These are phyloP conservation scores for Oopsacas minuta DNA, from an alignment of 37 sponge, comb jelly and placozoan genomes.

Conservation along the genomic window DNA sequence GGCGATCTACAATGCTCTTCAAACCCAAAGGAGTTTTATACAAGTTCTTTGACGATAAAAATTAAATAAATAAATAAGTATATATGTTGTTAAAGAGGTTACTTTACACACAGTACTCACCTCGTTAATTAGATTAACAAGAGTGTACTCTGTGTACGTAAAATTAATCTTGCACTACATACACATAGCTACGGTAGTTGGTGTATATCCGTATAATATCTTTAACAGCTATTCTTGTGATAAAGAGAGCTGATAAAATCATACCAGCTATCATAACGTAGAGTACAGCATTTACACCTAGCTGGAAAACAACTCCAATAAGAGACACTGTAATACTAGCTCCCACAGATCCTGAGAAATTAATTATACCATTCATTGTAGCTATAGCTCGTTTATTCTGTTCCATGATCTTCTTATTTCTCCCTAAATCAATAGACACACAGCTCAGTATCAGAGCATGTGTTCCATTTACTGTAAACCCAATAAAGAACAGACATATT, in stretches of 20 bases:
- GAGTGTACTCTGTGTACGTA: too few species aligned
- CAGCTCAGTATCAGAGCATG: neutral
- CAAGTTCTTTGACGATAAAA: too few species aligned
- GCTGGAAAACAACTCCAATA: neutral
- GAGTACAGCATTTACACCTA: neutral
- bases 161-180: neutral
- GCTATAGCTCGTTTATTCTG: neutral
- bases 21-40: too few species aligned
- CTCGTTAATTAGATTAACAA: too few species aligned
- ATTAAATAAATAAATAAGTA: too few species aligned
- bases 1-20: too few species aligned
- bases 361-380: constrained; percentile 1
- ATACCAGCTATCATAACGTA: neutral
- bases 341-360: neutral
- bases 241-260: neutral
- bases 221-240: neutral
- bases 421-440: neutral
- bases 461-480: neutral
- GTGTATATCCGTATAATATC: neutral
- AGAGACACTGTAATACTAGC: neutral
- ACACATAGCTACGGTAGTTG: neutral
- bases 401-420: neutral
- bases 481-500: neutral
- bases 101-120: too few species aligned
- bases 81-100: too few species aligned